Conservation (phyloP, 2,113 vertebrate species). For the Tapirus terrestris region DNA sequence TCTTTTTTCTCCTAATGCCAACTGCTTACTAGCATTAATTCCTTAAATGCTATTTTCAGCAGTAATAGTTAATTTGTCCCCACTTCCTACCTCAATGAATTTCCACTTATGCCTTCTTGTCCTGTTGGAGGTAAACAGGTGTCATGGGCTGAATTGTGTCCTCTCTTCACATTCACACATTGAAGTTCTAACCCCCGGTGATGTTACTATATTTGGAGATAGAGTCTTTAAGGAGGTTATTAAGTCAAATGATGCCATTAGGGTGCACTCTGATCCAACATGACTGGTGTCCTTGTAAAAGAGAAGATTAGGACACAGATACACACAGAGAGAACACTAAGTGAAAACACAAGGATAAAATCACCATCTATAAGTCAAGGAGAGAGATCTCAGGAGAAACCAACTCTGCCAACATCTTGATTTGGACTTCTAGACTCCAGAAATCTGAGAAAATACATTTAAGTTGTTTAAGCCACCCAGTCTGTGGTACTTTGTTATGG, state of each 20-base stretch:
- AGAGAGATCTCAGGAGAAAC: not conserved
- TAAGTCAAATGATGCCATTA: not conserved
- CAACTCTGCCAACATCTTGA: fast-evolving
- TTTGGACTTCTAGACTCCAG: not conserved
- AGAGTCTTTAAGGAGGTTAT: not conserved
- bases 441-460: not conserved
- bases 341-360: not conserved
- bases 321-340: not conserved
- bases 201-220: not conserved
- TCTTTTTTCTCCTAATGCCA: not conserved
- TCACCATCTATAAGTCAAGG: not conserved
- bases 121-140: not conserved
- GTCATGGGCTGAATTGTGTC: not conserved
- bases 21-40: not conserved
- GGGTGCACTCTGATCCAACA: fast-evolving
- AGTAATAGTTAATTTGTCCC: not conserved
- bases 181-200: not conserved
- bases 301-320: not conserved
- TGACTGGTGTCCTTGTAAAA: not conserved
- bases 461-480: not conserved
- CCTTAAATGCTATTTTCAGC: not conserved
- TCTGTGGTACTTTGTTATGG: not conserved
- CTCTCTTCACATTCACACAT: not conserved
- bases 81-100: not conserved
- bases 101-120: not conserved